Percentiles rank a stretch among this genome's conserved stretches.
These are phyloP conservation scores for Astyanax mexicanus DNA, from an alignment of 2,797 vertebrate genomes.

Conservation along the genomic window DNA sequence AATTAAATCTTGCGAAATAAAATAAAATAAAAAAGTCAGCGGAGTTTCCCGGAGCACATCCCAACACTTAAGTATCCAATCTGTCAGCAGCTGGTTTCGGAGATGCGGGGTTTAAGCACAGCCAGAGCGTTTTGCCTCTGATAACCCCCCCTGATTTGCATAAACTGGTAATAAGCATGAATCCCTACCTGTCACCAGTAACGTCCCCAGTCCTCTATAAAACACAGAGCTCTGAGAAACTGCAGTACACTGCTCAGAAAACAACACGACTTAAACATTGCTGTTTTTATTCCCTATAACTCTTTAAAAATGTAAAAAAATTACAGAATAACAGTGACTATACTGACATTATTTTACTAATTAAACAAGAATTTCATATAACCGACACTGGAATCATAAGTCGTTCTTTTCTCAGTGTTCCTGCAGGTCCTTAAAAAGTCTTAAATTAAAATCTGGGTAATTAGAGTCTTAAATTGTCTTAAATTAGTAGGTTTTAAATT, in stretches of 20 bases:
- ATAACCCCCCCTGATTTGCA: background rate
- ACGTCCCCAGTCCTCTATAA: background rate
- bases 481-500: too few relatives aligned
- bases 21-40: background rate
- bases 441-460: too few relatives aligned
- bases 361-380: too few relatives aligned
- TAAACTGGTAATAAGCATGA: conserved; percentile 1
- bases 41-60: background rate
- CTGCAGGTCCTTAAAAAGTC: too few relatives aligned
- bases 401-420: too few relatives aligned
- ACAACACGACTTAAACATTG: too few relatives aligned
- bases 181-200: background rate
- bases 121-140: background rate
- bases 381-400: too few relatives aligned
- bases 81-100: background rate
- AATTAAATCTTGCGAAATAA: background rate
- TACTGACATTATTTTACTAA: too few relatives aligned
- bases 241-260: background rate
- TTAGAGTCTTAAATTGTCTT: too few relatives aligned
- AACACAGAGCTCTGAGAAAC: background rate
- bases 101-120: background rate
- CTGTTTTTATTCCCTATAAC: too few relatives aligned
- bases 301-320: too few relatives aligned
- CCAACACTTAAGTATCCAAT: background rate
- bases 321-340: too few relatives aligned